phyloP scores from a whole-genome alignment of 2,113 vertebrate species.

The Tympanuchus pallidicinctus region DNA sequence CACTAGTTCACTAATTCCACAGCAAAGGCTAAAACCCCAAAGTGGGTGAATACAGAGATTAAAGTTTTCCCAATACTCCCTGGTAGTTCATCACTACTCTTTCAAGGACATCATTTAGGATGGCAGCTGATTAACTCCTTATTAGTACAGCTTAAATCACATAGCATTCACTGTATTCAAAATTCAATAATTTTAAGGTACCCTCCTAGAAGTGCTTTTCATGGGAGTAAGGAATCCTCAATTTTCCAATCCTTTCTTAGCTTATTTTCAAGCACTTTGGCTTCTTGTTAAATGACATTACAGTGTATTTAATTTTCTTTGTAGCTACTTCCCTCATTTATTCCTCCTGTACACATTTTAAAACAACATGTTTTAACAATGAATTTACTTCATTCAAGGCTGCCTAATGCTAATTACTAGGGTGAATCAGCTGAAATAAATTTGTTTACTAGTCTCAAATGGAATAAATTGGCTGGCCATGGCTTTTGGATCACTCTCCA shows the following conservation, averaged over 20 bases:
- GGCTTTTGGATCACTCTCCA: background rate
- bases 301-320: background rate
- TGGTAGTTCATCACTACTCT: background rate
- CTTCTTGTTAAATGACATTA: background rate
- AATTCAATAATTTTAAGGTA: background rate
- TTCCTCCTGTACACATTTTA: background rate
- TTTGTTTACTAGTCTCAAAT: background rate
- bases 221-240: background rate
- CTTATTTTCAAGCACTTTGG: background rate
- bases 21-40: background rate
- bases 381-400: background rate
- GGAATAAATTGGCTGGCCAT: background rate
- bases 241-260: background rate
- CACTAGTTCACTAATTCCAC: background rate
- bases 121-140: background rate
- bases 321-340: background rate
- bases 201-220: background rate
- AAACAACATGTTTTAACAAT: background rate
- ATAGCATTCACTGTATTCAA: background rate
- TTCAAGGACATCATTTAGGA: background rate
- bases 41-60: background rate
- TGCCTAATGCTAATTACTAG: background rate
- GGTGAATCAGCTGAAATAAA: background rate
- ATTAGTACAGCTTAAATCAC: background rate
- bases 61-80: background rate